phyloP scores from a whole-genome alignment of 2,113 vertebrate species.

The Cyanoramphus novaezelandiae region DNA sequence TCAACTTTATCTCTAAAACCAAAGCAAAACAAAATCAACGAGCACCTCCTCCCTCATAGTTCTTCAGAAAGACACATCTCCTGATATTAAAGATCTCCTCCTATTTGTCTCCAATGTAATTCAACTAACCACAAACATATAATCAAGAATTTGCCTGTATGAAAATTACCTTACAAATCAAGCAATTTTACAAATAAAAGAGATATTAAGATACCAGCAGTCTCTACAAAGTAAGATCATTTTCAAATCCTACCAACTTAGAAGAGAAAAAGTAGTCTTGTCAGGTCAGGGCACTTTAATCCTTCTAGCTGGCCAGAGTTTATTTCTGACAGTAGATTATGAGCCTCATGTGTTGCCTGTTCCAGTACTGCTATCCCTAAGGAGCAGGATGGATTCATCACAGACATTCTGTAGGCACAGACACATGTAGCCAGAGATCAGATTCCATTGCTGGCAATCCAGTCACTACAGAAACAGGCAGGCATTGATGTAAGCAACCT shows the following conservation, averaged over 20 bases:
- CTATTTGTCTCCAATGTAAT: neutral
- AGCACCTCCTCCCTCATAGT: neutral
- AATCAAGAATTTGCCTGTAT: neutral
- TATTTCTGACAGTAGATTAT: neutral
- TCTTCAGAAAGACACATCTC: neutral
- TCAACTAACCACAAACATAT: neutral
- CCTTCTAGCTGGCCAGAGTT: neutral
- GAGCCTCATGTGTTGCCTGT: neutral
- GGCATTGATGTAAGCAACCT: accelerated
- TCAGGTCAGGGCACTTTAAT: neutral
- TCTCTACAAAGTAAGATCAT: neutral
- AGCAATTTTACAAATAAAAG: neutral
- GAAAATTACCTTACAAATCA: neutral
- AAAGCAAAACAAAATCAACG: neutral
- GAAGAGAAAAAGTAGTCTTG: neutral
- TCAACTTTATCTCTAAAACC: neutral
- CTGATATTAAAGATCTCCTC: neutral
- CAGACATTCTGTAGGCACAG: neutral
- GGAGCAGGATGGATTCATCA: neutral
- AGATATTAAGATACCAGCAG: neutral
- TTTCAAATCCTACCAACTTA: neutral
- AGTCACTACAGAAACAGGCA: neutral
- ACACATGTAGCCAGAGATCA: neutral
- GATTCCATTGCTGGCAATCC: neutral
- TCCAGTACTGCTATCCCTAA: neutral